Evolutionary conservation across 2,113 vertebrate genomes (phyloP), one percentile per base, ranked within the genome.

Genomic region (Cygnus buccinator): DNA sequence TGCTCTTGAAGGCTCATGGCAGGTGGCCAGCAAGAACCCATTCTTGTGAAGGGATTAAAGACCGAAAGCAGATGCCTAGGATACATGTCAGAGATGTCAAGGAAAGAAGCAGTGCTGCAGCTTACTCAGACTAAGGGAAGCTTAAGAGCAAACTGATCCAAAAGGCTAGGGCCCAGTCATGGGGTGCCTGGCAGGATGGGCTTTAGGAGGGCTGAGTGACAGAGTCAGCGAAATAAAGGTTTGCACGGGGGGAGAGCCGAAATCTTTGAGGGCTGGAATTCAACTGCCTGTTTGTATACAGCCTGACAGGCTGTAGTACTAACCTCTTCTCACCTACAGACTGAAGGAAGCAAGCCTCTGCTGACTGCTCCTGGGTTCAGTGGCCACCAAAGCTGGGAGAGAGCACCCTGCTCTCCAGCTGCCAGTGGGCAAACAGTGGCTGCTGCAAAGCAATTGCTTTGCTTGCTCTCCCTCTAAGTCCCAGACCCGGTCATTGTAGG

Each of bases 31-130:
- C 50, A 94, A 83, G 78, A 94, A 80, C 20, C n/a, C 75, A 76
- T 90, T 95, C 94, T 93, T 95, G 72, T 90, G 83, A 94, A 94
- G 55, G 66, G 90, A 90, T 95, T 95, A 90, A 89, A 94, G 82
- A 79, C 1, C 4, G 81, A 96, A 95, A 91, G 72, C 72, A 96
- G 71, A 95, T 63, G 50, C 63, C 71, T 74, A 88, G 93, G 71
- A 94, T 76, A 91, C 31, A 29, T 46, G 89, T 88, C 93, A 95
- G 78, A 87, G 44, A 71, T 59, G 91, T 63, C 78, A 94, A 83
- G 72, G 87, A 88, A 93, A 90, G 67, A 83, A 90, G 71, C 82
- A 80, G 62, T n/a, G 55, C 75, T 93, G 81, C 44, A 88, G 81
- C 89, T 94, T 95, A 83, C 63, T 83, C 41, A 67, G 58, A 58